Conservation (phyloP, 2,113 vertebrate species). For the Tor tambroides region DNA sequence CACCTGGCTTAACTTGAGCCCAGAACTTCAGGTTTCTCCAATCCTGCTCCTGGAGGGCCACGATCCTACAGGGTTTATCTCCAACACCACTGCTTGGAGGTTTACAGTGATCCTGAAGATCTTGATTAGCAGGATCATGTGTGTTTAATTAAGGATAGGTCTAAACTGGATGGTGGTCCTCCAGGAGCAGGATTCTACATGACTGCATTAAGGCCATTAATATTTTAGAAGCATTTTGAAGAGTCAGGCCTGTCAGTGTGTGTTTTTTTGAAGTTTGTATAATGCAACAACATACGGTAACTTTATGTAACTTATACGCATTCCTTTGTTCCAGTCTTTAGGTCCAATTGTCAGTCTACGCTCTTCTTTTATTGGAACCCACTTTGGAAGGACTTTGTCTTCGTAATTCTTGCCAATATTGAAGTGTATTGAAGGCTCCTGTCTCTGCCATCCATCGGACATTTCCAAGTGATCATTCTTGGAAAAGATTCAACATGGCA, state of each 20-base stretch:
- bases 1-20: background rate
- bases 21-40: background rate
- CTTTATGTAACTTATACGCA: background rate
- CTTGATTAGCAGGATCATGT: background rate
- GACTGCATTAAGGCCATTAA: background rate
- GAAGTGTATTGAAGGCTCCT: constrained; percentile 5
- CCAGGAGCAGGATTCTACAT: background rate
- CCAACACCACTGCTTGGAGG: background rate
- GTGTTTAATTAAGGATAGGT: background rate
- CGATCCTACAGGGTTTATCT: background rate
- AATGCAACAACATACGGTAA: background rate
- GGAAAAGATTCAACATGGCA: constrained; percentile 75
- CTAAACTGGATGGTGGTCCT: background rate
- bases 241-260: background rate
- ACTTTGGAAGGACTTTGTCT: background rate
- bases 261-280: background rate
- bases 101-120: background rate
- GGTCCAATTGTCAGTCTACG: background rate
- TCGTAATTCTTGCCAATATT: background rate
- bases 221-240: background rate
- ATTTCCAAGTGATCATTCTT: background rate
- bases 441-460: background rate
- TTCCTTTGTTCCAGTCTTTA: background rate
- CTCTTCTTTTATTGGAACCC: background rate
- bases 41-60: background rate